A percentile compares a stretch with the other conserved stretches of the same genome.
These are phyloP conservation scores for Lasioglossum morio DNA, from an alignment of 2,888 invertebrate genomes.

Conservation along the genomic window DNA sequence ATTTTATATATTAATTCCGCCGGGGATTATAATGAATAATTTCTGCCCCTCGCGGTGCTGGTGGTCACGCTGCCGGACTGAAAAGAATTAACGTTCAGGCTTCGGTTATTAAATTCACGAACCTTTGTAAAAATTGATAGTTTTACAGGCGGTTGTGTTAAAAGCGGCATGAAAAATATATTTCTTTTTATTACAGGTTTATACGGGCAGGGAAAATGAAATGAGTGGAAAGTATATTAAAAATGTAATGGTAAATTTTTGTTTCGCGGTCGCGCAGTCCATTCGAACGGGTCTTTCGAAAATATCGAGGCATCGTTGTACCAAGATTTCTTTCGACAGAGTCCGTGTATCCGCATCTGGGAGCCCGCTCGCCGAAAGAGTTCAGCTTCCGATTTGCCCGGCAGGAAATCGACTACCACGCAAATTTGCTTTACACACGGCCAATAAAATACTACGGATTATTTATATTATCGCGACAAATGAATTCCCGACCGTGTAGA, in stretches of 20 bases:
- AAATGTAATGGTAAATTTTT: background rate
- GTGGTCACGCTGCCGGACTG: background rate
- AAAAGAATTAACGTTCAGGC: background rate
- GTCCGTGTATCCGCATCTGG: background rate
- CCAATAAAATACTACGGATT: conserved; percentile 43
- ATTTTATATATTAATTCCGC: background rate
- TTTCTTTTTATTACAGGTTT: background rate
- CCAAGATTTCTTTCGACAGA: background rate
- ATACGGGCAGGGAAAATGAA: background rate
- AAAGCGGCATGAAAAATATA: background rate
- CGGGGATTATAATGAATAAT: background rate
- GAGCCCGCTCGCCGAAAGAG: background rate
- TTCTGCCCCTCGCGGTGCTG: background rate
- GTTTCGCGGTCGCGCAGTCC: background rate
- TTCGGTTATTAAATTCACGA: background rate
- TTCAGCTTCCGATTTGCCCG: conserved; percentile 2
- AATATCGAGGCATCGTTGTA: background rate
- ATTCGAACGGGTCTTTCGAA: background rate
- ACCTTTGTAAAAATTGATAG: background rate
- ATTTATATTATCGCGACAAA: conserved; percentile 44
- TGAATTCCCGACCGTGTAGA: conserved; percentile 17
- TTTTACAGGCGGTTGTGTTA: background rate
- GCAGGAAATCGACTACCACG: background rate
- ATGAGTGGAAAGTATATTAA: background rate
- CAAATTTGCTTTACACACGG: conserved; percentile 36